phyloP scores from a whole-genome alignment of 30 jellyfish, hydroid and myxozoan species.

The Cassiopea andromeda region DNA sequence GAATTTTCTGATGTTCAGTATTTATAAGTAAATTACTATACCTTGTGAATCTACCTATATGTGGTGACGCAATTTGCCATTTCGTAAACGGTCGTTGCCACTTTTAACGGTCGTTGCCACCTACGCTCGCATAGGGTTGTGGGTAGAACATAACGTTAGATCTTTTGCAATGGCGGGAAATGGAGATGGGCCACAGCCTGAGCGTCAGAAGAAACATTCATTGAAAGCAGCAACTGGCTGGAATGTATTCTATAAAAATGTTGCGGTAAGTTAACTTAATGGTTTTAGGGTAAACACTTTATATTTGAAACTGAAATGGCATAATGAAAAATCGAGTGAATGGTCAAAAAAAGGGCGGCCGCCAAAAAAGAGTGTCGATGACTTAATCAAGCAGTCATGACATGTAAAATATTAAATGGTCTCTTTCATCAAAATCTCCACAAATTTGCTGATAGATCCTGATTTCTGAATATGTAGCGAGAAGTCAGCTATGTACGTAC shows the following conservation, averaged over 20 bases:
- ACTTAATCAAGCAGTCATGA: background rate
- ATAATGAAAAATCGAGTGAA: background rate
- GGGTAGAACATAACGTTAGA: background rate
- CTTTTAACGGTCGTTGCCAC: slow-evolving; percentile 46
- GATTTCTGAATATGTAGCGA: background rate
- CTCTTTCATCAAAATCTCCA: background rate
- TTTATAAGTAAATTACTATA: slow-evolving; percentile 15
- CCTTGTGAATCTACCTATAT: slow-evolving; percentile 29
- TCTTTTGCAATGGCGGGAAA: no score
- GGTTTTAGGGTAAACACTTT: no score
- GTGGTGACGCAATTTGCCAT: slow-evolving; percentile 70
- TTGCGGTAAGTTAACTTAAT: no score
- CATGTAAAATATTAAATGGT: background rate
- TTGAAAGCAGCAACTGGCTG: no score
- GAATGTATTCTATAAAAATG: no score
- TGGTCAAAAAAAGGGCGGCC: no score
- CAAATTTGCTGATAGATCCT: background rate
- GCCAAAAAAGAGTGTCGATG: no score
- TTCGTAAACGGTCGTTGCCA: slow-evolving; percentile 67
- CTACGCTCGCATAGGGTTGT: slow-evolving; percentile 22
- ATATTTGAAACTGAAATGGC: background rate
- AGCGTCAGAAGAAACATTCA: background rate
- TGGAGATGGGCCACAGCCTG: slow-evolving; percentile 17
- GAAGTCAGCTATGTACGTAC: background rate
- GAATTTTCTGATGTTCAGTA: slow-evolving; percentile 47